Base-by-base conservation (phyloP, 2,888 invertebrate genomes). In the Anticlea derivata region DNA sequence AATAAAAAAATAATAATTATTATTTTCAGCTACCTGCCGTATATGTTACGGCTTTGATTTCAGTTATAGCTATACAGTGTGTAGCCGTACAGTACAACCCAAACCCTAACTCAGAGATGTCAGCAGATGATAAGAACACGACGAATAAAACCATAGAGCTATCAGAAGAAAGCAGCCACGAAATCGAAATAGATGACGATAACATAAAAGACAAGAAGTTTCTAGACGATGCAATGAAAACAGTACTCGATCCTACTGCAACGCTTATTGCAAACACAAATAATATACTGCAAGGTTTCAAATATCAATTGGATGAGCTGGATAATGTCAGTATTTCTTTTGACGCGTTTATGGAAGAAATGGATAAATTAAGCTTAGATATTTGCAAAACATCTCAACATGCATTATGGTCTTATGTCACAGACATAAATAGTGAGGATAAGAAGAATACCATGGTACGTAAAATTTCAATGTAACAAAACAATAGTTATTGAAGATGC, bases 391-490 rank as follows among this genome's bases (percentile, higher is more conserved):
- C 79, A 17, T 88, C 90, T 7, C 88, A 88, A 61, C 74, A 82
- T 45, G 82, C 87, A 1, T 62, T 90, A 24, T 90, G 90, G 90
- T 77, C 83, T 1, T 89, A 87, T 35, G 87, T 89, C 1, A 86
- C 83, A 6, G 83, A 90, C 66, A 83, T 83, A 26, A 83, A 73
- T 47, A 83, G 80, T 56, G 87, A 86, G 57, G 53, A 55, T 5
- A 88, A 86, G 57, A 88, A 88, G 64, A 84, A 83, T 66, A 75
- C 75, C 70, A 90, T 90, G 89, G 89, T 90, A 68, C 61, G 68
- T 23, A 20, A 35, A 6, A 1, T 20, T n/a, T n/a, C n/a, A n/a
- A n/a, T n/a, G n/a, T n/a, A n/a, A n/a, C n/a, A n/a, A n/a, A n/a
- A n/a, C n/a, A n/a, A n/a, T n/a, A n/a, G n/a, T n/a, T n/a, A n/a